Conservation (phyloP, 23 tunicate genomes). For the Styela clava region DNA sequence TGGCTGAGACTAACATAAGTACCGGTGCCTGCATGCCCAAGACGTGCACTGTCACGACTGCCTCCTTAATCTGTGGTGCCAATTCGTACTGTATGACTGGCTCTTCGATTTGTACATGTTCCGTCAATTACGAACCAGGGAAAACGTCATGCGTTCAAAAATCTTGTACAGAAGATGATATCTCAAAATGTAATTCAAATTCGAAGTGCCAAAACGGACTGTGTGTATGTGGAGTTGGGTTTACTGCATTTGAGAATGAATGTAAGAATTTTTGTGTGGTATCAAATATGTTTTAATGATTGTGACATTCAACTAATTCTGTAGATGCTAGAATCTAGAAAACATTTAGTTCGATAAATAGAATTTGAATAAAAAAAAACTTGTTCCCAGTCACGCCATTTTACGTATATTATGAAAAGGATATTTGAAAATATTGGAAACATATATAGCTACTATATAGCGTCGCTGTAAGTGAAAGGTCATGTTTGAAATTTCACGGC, state of each 20-base stretch:
- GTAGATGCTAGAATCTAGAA: too few species aligned
- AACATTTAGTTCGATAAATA: too few species aligned
- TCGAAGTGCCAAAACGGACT: neutral
- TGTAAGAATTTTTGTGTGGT: neutral
- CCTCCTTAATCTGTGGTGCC: neutral
- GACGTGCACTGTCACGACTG: neutral
- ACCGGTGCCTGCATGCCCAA: neutral
- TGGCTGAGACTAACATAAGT: neutral
- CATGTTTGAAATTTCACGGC: too few species aligned
- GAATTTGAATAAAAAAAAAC: too few species aligned
- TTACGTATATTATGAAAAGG: too few species aligned
- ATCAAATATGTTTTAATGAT: too few species aligned
- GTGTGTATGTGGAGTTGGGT: neutral
- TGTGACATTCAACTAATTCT: too few species aligned
- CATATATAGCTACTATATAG: too few species aligned
- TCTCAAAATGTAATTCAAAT: neutral
- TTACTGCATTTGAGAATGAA: neutral
- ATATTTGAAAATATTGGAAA: too few species aligned
- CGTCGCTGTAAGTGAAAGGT: too few species aligned
- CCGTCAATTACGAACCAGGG: neutral
- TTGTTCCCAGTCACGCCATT: too few species aligned
- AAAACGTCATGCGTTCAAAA: neutral
- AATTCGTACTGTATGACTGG: neutral
- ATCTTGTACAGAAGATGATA: neutral
- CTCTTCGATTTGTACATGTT: neutral